phyloP scores from a whole-genome alignment of 2,113 vertebrate genomes.

The Paracanthobrama guichenoti region DNA sequence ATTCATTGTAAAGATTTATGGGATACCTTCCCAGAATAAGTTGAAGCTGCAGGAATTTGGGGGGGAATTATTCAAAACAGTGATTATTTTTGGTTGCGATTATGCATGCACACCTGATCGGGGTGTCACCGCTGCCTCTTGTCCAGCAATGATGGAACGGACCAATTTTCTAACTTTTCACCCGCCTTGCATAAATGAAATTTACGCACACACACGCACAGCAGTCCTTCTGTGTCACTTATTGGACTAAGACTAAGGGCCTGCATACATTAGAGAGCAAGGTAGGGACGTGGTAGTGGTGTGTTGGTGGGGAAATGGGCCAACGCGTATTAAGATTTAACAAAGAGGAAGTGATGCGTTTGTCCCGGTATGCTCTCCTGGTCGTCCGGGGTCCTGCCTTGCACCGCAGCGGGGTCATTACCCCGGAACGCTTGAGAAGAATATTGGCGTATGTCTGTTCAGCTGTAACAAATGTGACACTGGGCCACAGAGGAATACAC shows the following conservation, averaged over 20 bases:
- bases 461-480: slow-evolving; percentile 56
- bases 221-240: slow-evolving; percentile 74
- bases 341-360: slow-evolving; percentile 60
- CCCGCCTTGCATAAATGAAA: slow-evolving; percentile 88
- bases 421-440: slow-evolving; percentile 36
- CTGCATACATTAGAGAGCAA: slow-evolving; percentile 66
- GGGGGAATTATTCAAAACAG: slow-evolving; percentile 94
- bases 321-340: slow-evolving; percentile 60
- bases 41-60: slow-evolving; percentile 90
- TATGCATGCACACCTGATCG: slow-evolving; percentile 98
- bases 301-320: slow-evolving; percentile 53
- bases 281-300: slow-evolving; percentile 47
- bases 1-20: slow-evolving; percentile 97
- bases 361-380: slow-evolving; percentile 46
- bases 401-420: slow-evolving; percentile 45
- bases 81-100: slow-evolving; percentile 96
- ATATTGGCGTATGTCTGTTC: slow-evolving; percentile 43
- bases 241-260: slow-evolving; percentile 67
- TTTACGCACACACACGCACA: slow-evolving; percentile 51
- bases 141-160: slow-evolving; percentile 89
- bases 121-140: slow-evolving; percentile 86
- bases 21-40: slow-evolving; percentile 87
- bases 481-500: slow-evolving; percentile 43
- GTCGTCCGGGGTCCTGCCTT: slow-evolving; percentile 38
- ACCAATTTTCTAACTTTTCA: slow-evolving; percentile 91